phyloP scores from a whole-genome alignment of 2,113 vertebrate species.

The Pampusana beccarii region DNA sequence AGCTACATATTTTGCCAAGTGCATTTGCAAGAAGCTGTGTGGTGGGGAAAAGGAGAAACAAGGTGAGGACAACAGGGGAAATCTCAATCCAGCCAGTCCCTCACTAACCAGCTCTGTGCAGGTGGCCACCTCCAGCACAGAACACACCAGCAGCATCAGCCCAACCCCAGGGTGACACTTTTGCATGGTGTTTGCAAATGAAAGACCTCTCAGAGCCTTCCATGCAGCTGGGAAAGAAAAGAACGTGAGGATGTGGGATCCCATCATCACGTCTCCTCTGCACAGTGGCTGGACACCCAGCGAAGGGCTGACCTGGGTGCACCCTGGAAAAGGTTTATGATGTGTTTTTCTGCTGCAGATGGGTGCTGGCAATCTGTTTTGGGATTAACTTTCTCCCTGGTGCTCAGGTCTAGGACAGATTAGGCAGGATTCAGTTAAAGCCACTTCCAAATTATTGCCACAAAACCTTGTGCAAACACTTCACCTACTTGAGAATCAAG shows the following conservation, averaged over 20 bases:
- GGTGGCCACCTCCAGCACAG: neutral
- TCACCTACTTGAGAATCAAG: neutral
- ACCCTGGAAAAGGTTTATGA: neutral
- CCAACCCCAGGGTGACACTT: neutral
- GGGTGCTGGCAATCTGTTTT: neutral
- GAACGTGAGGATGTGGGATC: neutral
- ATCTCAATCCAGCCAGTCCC: neutral
- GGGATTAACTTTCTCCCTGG: neutral
- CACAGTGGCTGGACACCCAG: neutral
- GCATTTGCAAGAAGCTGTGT: neutral
- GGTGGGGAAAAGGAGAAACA: neutral
- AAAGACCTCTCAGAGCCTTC: neutral
- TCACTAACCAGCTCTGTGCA: neutral
- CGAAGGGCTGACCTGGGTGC: neutral
- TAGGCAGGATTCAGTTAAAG: neutral
- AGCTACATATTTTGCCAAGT: neutral
- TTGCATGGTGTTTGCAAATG: rapidly evolving
- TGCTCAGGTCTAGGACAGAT: neutral
- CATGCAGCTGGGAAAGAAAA: neutral
- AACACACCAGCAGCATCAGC: neutral
- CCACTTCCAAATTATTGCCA: neutral
- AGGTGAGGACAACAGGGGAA: neutral
- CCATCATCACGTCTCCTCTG: neutral
- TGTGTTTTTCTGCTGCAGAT: neutral
- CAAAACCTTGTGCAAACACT: neutral